Conservation (phyloP, 2,888 invertebrate species). For the Schizotus pectinicornis region DNA sequence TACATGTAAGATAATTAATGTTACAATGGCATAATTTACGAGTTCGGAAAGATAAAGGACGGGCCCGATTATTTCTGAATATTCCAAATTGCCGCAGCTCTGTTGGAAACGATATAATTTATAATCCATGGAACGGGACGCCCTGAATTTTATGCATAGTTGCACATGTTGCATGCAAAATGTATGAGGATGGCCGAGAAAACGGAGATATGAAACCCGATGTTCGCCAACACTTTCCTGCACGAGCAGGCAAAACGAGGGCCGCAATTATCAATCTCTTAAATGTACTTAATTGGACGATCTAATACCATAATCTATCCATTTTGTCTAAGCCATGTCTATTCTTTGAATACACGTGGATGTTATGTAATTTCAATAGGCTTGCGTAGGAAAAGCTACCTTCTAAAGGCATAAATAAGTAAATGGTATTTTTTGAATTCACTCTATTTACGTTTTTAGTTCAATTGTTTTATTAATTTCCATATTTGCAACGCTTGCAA, state of each 20-base stretch:
- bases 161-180: conserved; percentile 34
- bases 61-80: conserved; percentile 10
- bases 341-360: no score
- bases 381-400: no score
- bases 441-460: no score
- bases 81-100: conserved; percentile 7
- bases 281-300: no score
- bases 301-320: no score
- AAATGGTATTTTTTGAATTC: no score
- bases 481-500: no score
- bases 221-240: conserved; percentile 1
- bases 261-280: no score
- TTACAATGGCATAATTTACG: conserved; percentile 24
- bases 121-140: conserved; percentile 30
- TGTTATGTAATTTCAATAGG: no score
- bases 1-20: conserved; percentile 25
- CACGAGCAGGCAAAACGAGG: conserved; percentile 6
- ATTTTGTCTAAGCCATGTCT: no score
- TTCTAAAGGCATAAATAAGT: no score
- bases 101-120: conserved; percentile 26
- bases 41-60: conserved; percentile 4
- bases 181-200: conserved; percentile 16
- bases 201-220: conserved; percentile 7
- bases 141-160: conserved; percentile 33
- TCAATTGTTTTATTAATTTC: no score